Evolutionary conservation across 2,888 invertebrate species (phyloP).

Genomic region (Parnassius mnemosyne): DNA sequence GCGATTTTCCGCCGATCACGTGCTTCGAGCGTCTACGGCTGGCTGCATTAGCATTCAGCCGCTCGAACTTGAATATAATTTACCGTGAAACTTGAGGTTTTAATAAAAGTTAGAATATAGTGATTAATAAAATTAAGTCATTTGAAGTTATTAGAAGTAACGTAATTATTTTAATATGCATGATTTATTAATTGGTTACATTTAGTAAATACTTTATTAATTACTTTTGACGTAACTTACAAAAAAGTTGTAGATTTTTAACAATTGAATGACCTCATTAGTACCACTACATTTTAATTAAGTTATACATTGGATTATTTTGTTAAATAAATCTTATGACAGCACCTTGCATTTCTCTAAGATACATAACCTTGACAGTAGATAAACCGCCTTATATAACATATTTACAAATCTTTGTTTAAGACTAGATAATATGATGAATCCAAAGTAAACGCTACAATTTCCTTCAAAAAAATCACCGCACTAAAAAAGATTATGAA

Average conservation of each 20-base stretch:
- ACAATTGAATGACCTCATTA: not conserved
- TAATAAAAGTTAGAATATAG: not conserved
- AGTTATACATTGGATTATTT: not conserved
- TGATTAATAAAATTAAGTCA: too few relatives aligned
- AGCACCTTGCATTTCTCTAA: slow-evolving; percentile 11
- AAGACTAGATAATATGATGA: slow-evolving; percentile 27
- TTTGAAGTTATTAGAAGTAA: too few relatives aligned
- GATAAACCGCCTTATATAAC: slow-evolving; percentile 22
- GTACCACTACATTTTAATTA: too few relatives aligned
- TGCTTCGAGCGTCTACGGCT: slow-evolving; percentile 44
- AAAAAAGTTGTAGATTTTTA: not conserved
- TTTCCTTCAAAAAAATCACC: slow-evolving; percentile 26
- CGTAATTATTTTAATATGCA: not conserved
- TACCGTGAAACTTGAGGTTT: slow-evolving; percentile 29
- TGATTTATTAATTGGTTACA: not conserved
- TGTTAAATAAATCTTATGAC: slow-evolving; percentile 15
- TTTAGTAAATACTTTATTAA: not conserved
- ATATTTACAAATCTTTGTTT: slow-evolving; percentile 25
- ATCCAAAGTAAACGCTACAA: slow-evolving; percentile 22
- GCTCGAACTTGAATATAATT: slow-evolving; percentile 35
- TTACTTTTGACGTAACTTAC: not conserved
- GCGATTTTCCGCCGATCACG: slow-evolving; percentile 54
- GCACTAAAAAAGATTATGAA: slow-evolving; percentile 23
- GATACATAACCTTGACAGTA: slow-evolving; percentile 23
- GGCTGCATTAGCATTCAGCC: slow-evolving; percentile 34